Evolutionary conservation across 1,140 invertebrate species (phyloP), one percentile per base, ranked within the genome.

Genomic region (Hermetia illucens): DNA sequence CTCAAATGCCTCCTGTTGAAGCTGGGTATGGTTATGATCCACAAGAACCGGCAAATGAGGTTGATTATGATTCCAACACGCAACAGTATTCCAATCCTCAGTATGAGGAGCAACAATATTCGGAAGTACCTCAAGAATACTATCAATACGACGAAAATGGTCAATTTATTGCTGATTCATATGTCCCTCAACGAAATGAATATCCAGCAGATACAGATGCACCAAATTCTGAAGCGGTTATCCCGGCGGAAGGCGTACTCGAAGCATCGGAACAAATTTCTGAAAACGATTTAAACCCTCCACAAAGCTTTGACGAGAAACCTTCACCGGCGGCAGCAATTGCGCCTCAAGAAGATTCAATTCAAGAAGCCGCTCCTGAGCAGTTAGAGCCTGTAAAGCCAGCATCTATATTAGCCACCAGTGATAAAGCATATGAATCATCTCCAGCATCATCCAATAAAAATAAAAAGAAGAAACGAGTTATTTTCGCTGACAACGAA

Each of bases 401-500:
- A 40, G 54, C 55, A 40, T 58, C 55, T 44, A 58, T 58, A 47
- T 44, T 58, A 27, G 42, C 55, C 25, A 40, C 55, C 33, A n/a
- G 24, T 9, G 47, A 44, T 36, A n/a, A n/a, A n/a, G n/a, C n/a
- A n/a, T n/a, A n/a, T n/a, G n/a, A n/a, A n/a, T n/a, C n/a, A n/a
- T n/a, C n/a, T n/a, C 34, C 43, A 46, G 31, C 49, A 47, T 58
- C 48, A 51, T 51, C 57, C 45, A 46, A 48, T 38, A 50, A 55
- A 38, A 46, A 43, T 9, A 58, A 58, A 41, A 58, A 58, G 46
- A 58, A 58, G 50, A 58, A 58, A 46, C 53, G 53, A 52, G 55
- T 58, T 44, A 58, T 54, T 51, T 58, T 58, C 46, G 55, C 58
- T 48, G 55, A 58, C 46, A 58, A 55, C 43, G 55, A 58, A 53